phyloP scores from a whole-genome alignment of 1,140 invertebrate genomes.

The Hypsibius dujardini region DNA sequence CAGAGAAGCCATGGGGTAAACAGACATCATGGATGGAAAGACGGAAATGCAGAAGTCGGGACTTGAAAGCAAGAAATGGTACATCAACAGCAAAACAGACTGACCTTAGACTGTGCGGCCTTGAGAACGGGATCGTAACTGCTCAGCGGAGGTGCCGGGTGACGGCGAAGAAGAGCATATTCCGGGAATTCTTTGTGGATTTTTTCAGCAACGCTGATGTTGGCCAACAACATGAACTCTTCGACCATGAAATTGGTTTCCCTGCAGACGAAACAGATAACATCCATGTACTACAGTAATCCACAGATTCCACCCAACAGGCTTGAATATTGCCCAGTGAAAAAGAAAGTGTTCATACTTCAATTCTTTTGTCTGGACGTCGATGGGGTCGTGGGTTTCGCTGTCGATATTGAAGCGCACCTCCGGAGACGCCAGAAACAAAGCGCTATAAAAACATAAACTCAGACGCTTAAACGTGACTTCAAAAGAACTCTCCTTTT shows the following conservation, averaged over 20 bases:
- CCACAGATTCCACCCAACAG: not conserved
- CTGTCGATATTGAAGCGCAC: conserved; percentile 79
- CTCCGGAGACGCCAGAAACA: conserved; percentile 76
- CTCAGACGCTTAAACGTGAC: conserved; percentile 29
- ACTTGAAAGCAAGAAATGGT: conserved; percentile 6
- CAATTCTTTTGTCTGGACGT: conserved; percentile 72
- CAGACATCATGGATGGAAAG: not conserved
- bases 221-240: conserved; percentile 93
- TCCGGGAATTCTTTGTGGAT: conserved; percentile 68
- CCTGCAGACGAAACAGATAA: conserved; percentile 30
- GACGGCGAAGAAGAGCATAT: conserved; percentile 69
- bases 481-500: conserved; percentile 47
- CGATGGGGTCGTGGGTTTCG: conserved; percentile 82
- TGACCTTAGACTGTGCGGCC: conserved; percentile 49
- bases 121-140: conserved; percentile 78
- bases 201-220: conserved; percentile 71
- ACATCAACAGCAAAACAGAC: not conserved
- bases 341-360: conserved; percentile 27
- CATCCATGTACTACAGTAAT: conserved; percentile 7
- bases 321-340: conserved; percentile 8
- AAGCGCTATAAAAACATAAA: conserved; percentile 44
- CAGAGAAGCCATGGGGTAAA: not conserved
- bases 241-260: conserved; percentile 96
- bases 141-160: conserved; percentile 61
- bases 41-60: not conserved